These are phyloP conservation scores for Porites evermanni DNA, from an alignment of 92 coral and sea anemone genomes.

Conservation along the genomic window DNA sequence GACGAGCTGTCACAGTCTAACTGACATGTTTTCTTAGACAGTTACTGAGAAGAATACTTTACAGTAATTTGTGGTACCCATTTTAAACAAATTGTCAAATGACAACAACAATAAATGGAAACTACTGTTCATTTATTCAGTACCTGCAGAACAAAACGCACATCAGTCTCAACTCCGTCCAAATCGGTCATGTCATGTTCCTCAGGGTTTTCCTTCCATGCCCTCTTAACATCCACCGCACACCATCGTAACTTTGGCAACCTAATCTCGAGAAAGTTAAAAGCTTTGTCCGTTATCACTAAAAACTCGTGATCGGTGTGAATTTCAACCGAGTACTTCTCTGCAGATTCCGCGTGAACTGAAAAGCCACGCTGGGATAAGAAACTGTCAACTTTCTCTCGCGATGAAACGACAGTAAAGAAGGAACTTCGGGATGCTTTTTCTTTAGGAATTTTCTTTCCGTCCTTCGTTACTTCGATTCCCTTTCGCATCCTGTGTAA, in stretches of 20 bases:
- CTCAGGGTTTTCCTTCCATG: constrained; percentile 76
- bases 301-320: constrained; percentile 74
- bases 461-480: constrained; percentile 28
- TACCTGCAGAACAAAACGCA: constrained; percentile 76
- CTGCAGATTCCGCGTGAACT: constrained; percentile 49
- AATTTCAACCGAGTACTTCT: constrained; percentile 61
- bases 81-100: too few relatives aligned
- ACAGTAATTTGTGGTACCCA: too few relatives aligned
- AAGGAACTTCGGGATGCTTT: constrained; percentile 86
- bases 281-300: constrained; percentile 66
- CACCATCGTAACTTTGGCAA: constrained; percentile 91
- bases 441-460: constrained; percentile 65
- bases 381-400: constrained; percentile 62
- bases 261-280: constrained; percentile 61
- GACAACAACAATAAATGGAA: too few relatives aligned
- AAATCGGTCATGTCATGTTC: constrained; percentile 51
- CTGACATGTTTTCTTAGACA: too few relatives aligned
- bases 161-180: constrained; percentile 94
- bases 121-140: not conserved
- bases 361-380: constrained; percentile 56
- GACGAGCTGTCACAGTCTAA: too few relatives aligned
- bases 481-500: not conserved
- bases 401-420: constrained; percentile 75
- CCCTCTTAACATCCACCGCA: constrained; percentile 86
- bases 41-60: too few relatives aligned